A percentile compares a stretch with the other conserved stretches of the same genome.
Conservation (phyloP, 2,113 vertebrate species). For the Microcebus lehilahytsara region DNA sequence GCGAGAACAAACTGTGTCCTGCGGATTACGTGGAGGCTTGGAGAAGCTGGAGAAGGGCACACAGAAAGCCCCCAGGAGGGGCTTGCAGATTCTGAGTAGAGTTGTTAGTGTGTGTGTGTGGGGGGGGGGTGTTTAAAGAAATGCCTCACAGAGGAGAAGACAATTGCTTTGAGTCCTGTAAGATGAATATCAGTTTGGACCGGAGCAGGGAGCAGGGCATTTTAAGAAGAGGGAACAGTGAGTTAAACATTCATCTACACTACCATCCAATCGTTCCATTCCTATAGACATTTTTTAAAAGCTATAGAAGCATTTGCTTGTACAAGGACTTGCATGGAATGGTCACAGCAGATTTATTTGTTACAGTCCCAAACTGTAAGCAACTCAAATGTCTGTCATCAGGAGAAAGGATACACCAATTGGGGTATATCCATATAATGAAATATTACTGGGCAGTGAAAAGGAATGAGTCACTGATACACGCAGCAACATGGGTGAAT, state of each 20-base stretch:
- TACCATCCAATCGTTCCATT: background rate
- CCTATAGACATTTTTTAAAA: background rate
- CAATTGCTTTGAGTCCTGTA: background rate
- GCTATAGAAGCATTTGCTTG: background rate
- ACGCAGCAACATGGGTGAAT: background rate
- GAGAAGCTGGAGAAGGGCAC: background rate
- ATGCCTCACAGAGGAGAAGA: background rate
- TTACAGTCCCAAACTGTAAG: background rate
- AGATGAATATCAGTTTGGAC: background rate
- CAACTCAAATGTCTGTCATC: background rate
- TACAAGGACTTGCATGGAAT: background rate
- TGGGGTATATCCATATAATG: background rate
- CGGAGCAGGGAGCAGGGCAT: background rate
- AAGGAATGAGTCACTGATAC: background rate
- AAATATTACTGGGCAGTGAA: background rate
- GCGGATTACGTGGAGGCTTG: background rate
- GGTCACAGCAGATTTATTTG: background rate
- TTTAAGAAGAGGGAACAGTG: background rate
- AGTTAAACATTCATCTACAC: background rate
- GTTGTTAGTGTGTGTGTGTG: background rate
- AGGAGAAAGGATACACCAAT: background rate
- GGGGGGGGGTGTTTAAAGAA: background rate
- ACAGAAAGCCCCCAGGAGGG: background rate
- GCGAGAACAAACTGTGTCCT: background rate
- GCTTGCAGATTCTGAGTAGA: background rate